Conservation (phyloP, 2,797 vertebrate genomes). For the Macrochelys suwanniensis region DNA sequence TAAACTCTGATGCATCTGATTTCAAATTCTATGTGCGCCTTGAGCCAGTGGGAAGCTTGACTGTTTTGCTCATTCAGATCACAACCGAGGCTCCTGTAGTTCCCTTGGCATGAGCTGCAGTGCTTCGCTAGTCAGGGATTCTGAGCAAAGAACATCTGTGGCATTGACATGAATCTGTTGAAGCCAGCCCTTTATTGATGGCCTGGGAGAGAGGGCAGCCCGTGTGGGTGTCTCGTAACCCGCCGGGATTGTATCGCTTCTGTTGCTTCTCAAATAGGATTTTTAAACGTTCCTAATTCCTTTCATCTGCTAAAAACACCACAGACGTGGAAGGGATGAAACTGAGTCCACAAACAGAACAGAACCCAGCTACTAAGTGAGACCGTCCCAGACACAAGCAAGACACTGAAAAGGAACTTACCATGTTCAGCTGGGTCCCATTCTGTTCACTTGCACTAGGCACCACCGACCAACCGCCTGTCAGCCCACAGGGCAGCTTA, state of each 20-base stretch:
- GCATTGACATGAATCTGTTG: constrained; percentile 63
- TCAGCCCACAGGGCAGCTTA: constrained; percentile 70
- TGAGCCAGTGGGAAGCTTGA: constrained; percentile 70
- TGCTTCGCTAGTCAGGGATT: constrained; percentile 56
- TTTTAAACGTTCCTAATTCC: constrained; percentile 15
- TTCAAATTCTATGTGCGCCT: neutral
- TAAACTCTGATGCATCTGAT: rapidly evolving
- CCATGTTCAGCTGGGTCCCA: constrained; percentile 64
- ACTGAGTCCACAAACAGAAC: neutral
- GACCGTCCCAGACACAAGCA: neutral
- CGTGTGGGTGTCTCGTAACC: constrained; percentile 28
- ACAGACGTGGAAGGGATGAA: rapidly evolving
- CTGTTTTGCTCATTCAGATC: constrained; percentile 65
- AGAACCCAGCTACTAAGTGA: neutral
- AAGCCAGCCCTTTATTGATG: constrained; percentile 42
- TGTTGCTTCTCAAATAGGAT: neutral
- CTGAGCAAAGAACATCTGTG: constrained; percentile 52
- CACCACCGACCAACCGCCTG: constrained; percentile 47
- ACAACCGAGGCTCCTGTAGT: constrained; percentile 40
- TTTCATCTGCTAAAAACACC: neutral
- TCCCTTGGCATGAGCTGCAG: constrained; percentile 65
- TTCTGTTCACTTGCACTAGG: constrained; percentile 49
- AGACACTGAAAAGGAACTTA: constrained; percentile 70
- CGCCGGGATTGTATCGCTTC: neutral
- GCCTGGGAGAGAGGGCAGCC: constrained; percentile 14